Evolutionary conservation across 2,888 invertebrate species (phyloP), one percentile per base, ranked within the genome.

Genomic region (Ennomos quercinarius): DNA sequence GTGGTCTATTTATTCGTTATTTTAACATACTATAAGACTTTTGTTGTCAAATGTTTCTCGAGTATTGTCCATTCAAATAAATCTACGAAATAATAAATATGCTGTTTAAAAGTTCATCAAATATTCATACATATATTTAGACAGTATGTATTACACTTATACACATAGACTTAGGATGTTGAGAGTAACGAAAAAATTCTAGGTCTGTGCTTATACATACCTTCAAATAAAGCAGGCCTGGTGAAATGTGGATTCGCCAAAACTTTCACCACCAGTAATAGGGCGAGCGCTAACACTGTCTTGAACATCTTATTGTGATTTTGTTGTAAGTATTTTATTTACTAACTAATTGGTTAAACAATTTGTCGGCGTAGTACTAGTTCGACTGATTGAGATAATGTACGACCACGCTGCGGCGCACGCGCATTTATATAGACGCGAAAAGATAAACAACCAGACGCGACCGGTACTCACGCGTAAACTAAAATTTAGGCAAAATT

Each of bases 371-470:
- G 63, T 55, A 54, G 61, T 57, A 56, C 59, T 51, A 47, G 53
- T 35, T 46, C 39, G 59, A 63, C 66, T 67, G 70, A 66, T 66
- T 71, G 68, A 60, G 61, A 57, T 66, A 70, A 59, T 72, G 61
- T 78, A 70, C 74, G 75, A 67, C 35, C 70, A 62, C 50, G 68
- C 66, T 54, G 59, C 57, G 44, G 57, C 60, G 67, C 66, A 48
- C 64, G 59, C 71, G 58, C 74, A 67, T 71, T 75, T 81, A 77
- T 83, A 82, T 83, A 81, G 65, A 73, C 72, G 67, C 70, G 67
- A 63, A 68, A 67, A 68, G 77, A 81, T 81, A 80, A 81, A 81
- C 77, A 76, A 65, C 67, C 57, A 67, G 70, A 66, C 66, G 63
- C 52, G 42, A 47, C 41, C 47, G 48, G 50, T 43, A 61, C 50